Base-by-base conservation (phyloP, 1,140 invertebrate genomes). In the Bombus soroeensis region DNA sequence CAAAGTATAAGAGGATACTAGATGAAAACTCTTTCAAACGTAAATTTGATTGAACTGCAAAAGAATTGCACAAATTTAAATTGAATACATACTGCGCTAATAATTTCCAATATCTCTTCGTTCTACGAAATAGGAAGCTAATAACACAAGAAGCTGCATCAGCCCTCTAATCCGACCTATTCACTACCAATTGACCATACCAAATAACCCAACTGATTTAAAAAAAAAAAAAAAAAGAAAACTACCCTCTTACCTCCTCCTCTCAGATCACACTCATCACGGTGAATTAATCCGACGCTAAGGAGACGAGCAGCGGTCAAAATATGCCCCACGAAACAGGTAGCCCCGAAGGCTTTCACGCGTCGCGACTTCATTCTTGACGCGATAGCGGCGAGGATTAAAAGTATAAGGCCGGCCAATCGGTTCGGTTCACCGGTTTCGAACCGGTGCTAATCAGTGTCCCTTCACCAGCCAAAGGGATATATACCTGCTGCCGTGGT, bases 401-500 rank as follows among this genome's bases (percentile, higher is more conserved):
- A 78, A 85, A 66, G 78, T 39, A 32, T 25, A 66, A 41, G 57
- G 39, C 68, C 77, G 76, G 59, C n/a, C 78, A 81, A 81, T 81
- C 59, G 57, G 57, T 32, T 53, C 59, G 71, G 71, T 70, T 47
- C 68, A 79, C 32, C 68, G 57, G 32, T 57, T 59, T 47, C 70
- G 83, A 81, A 68, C 15, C 77, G 68, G 22, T 57, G 79, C 84
- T 85, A 85, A 85, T 85, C 84, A 85, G 43, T 75, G 71, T 85
- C 84, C 37, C 71, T 74, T 66, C 53, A 37, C n/a, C 76, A 57
- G 3, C 3, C 47, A 73, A 80, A 79, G 83, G 70, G 66, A 41
- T 47, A 37, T 32, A 70, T 81, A 81, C 78, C 78, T 81, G 84
- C 34, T 39, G 78, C 47, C 47, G 66, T 43, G 64, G 70, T 41